Conservation (phyloP, 2,888 invertebrate genomes). For the Lochmaea crataegi region DNA sequence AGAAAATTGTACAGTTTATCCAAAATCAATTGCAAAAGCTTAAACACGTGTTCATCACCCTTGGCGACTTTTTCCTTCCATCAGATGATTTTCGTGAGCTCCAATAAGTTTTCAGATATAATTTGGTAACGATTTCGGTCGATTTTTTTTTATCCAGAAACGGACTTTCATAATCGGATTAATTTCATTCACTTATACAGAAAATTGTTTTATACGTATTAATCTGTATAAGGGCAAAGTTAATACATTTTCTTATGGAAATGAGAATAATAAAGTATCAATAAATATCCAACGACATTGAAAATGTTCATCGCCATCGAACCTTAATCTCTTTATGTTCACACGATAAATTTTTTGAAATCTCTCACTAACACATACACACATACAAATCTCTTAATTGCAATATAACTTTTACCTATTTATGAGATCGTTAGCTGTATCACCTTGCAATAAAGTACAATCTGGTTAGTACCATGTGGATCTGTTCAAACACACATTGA, state of each 20-base stretch:
- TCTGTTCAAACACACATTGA: slow-evolving; percentile 5
- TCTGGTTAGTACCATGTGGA: slow-evolving; percentile 1
- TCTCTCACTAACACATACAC: slow-evolving; percentile 1
- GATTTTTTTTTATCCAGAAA: no score
- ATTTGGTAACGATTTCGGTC: no score
- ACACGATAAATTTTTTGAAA: slow-evolving; percentile 6
- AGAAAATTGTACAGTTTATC: no score
- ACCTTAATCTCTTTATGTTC: slow-evolving; percentile 6
- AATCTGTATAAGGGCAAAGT: no score
- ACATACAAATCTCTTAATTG: slow-evolving; percentile 7
- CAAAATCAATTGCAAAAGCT: no score
- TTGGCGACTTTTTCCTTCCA: no score
- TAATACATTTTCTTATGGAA: not conserved
- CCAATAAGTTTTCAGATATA: no score
- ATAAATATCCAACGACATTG: not conserved
- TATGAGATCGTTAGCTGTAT: slow-evolving; percentile 15
- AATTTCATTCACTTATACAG: no score
- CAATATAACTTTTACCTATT: slow-evolving; percentile 14
- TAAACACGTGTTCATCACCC: no score
- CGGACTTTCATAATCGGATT: no score
- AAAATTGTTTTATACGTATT: no score
- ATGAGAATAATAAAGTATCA: not conserved
- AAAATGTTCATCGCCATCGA: not conserved
- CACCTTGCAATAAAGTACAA: slow-evolving; percentile 8
- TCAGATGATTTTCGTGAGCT: no score